Conservation (phyloP, 1,140 invertebrate species). For the Aphelinus certus region DNA sequence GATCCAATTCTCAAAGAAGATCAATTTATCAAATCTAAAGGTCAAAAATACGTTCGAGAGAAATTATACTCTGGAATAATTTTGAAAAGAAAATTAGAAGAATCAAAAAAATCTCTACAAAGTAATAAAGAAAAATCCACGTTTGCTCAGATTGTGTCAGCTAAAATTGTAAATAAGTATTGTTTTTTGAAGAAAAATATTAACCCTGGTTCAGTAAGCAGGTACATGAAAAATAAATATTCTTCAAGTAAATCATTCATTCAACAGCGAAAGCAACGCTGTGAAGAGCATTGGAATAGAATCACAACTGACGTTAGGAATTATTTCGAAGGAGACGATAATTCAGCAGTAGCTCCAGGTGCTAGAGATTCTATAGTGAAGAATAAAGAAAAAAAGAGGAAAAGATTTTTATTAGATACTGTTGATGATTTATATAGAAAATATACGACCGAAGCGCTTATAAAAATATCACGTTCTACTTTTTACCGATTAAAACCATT, state of each 20-base stretch:
- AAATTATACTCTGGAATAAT: not conserved
- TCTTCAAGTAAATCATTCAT: not conserved
- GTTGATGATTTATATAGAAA: constrained; percentile 46
- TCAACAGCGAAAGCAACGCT: not conserved
- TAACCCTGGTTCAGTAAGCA: not conserved
- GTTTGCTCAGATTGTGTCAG: not conserved
- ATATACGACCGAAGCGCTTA: constrained; percentile 30
- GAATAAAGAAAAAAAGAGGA: constrained; percentile 44
- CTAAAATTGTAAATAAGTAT: constrained; percentile 17
- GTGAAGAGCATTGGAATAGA: not conserved
- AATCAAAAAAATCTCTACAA: not conserved
- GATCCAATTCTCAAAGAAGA: not conserved
- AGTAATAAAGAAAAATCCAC: not conserved
- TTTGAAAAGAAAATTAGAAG: not conserved
- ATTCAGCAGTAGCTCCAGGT: constrained; percentile 42
- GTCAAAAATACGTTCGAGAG: not conserved
- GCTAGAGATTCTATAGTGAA: constrained; percentile 45
- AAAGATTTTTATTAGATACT: constrained; percentile 44
- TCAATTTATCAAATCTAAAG: not conserved
- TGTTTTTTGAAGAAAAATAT: not conserved
- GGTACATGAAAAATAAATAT: not conserved
- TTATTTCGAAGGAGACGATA: constrained; percentile 45
- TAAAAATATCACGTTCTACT: constrained; percentile 37
- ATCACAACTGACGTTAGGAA: constrained; percentile 28
- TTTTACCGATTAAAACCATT: constrained; percentile 40